These are phyloP conservation scores for Microtus richardsoni DNA, from an alignment of 2,113 vertebrate species.

Conservation along the genomic window DNA sequence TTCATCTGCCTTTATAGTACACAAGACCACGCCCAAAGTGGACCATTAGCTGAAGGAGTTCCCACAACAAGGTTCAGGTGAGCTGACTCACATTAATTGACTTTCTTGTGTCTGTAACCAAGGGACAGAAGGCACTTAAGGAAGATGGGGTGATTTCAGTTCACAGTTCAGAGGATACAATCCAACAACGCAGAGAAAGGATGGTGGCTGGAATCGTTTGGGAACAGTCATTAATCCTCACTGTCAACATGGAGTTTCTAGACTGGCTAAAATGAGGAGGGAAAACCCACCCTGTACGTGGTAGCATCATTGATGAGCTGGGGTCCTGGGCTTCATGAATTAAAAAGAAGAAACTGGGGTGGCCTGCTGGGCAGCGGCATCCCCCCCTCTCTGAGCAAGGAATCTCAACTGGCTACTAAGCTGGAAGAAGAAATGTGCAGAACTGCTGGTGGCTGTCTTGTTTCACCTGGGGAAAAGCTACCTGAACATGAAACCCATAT, in stretches of 20 bases:
- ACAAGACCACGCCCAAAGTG: too few relatives aligned
- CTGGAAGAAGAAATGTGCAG: neutral
- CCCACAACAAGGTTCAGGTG: neutral
- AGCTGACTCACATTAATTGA: neutral
- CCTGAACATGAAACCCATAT: neutral
- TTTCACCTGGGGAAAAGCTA: neutral
- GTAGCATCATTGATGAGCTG: neutral
- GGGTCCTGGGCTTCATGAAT: neutral
- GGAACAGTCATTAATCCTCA: too few relatives aligned
- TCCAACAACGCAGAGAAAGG: neutral
- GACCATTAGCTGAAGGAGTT: too few relatives aligned
- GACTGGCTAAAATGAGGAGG: neutral
- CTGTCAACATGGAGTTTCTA: neutral
- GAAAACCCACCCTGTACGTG: neutral
- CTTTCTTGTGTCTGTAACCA: neutral
- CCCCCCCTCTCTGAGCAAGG: neutral
- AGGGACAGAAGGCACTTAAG: neutral
- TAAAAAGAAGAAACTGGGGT: neutral
- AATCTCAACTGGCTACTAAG: neutral
- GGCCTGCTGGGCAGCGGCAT: neutral
- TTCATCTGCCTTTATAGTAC: too few relatives aligned
- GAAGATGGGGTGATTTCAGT: neutral
- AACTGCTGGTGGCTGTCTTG: neutral
- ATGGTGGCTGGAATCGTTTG: neutral
- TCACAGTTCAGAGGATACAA: neutral